Evolutionary conservation across 2,113 vertebrate genomes (phyloP), one percentile per base, ranked within the genome.

Genomic region (Vidua chalybeata): DNA sequence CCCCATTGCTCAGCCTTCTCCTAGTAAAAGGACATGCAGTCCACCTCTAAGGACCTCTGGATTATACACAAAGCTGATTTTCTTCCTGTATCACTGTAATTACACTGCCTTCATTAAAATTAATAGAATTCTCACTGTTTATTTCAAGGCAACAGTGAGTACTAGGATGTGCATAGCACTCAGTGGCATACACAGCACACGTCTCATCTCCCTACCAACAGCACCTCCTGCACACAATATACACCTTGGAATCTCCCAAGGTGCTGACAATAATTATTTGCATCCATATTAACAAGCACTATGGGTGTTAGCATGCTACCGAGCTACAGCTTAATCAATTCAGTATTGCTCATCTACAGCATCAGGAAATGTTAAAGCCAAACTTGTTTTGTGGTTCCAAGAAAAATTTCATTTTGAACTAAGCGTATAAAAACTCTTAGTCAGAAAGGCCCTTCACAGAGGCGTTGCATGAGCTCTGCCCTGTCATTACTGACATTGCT

Each of bases 91-190:
- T 62, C 55, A 23, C 20, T 55, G 26, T 63, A 87, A 96, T 82
- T 84, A 91, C 19, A 51, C 10, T 35, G 39, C 46, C 58, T 84
- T 91, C 71, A 89, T 84, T 94, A 91, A 87, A 91, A 91, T 68
- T 48, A 94, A 72, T 39, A 87, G 58, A 78, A 93, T 58, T 49
- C 74, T 80, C 43, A 43, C 43, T 31, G 48, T 64, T 17, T 63
- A 67, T 72, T 82, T 91, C 49, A 94, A 61, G 30, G 33, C 35
- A 93, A 13, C 52, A 79, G 19, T 8, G 48, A 74, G 39, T 17
- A 51, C 39, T 14, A 31, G 33, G 52, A 45, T 7, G 11, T n/a
- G 46, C 33, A 22, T 1, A 33, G 59, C 69, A 71, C 64, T 52
- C 39, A 4, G 24, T 22, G 68, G 21, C 51, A 19, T 12, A 62